Evolutionary conservation across 2,888 invertebrate species (phyloP), one percentile per base, ranked within the genome.

Genomic region (Drosophila stalkeri): DNA sequence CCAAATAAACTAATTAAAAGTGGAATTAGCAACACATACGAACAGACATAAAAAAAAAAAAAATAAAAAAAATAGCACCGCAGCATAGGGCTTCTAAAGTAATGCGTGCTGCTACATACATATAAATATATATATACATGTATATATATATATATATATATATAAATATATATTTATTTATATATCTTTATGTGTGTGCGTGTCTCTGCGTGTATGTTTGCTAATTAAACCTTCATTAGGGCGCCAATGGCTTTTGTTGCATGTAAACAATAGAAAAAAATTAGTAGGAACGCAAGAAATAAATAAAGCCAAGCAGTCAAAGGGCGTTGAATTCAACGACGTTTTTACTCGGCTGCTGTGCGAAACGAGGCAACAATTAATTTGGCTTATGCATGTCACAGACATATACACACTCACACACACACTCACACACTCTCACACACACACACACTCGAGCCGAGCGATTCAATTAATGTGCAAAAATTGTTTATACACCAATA

Each of bases 141-240:
- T 8, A 27, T 27, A 16, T 47, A 14, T 14, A 31, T 23, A 23
- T 33, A 2, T 4, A 33, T 51, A 1, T 20, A n/a, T 31, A 49
- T 1, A 9, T 9, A 27, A 9, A 27, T 27, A 3, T 9, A 4
- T 47, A 16, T 27, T 6, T 11, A 12, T 33, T 6, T 49, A 8
- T 12, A 20, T 23, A 23, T 20, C 46, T 51, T 27, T 11, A 43
- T 33, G 44, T 44, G 39, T 51, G 61, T 57, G 14, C 49, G 47
- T 57, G 39, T 49, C 43, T 35, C 44, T 31, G 55, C 43, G 31
- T 5, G 64, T 33, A 37, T 74, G 63, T 72, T 72, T 88, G 83
- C 87, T 86, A 86, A 86, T 89, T 86, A 87, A 89, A 87, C 78
- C 89, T 87, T 89, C 71, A 81, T 89, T 86, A 75, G 77, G 69